Base-by-base conservation (phyloP, 2,797 vertebrate species). In the Toxotes lorentzi region DNA sequence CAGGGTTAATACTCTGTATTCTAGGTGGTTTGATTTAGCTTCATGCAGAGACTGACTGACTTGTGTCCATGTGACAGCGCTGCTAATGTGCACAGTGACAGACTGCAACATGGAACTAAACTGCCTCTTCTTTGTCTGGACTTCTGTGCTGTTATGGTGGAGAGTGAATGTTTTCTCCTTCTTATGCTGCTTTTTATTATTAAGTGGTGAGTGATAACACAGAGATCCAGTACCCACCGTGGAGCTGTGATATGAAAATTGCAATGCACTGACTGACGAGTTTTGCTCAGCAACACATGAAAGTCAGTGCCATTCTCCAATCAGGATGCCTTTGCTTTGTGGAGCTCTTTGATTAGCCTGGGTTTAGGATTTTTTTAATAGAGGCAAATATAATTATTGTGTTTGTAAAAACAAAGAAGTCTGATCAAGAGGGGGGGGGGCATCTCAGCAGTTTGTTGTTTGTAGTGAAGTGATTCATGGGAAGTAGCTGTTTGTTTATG, bases 401-500 rank as follows among this genome's bases (percentile, higher is more conserved):
- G 59, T 59, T 58, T 60, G 71, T 65, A 70, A 83, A 82, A 89
- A 76, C 48, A 71, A 80, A 63, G 67, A 35, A n/a, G 65, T 69
- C 70, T 67, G 66, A 75, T 82, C 9, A n/a, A 59, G 35, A 10
- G 27, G 38, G 38, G 3, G 9, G 45, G 34, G 64, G 23, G 24
- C 64, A 41, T 76, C 74, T 83, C 35, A 81, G 73, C 67, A 58
- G 54, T 84, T 86, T 83, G 66, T n/a, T n/a, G n/a, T n/a, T n/a
- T n/a, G n/a, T n/a, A 74, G 11, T 65, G 41, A 56, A 62, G 76
- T 13, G 30, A 64, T 74, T 83, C 58, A 41, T 68, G 56, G 80
- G 27, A 87, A 76, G 62, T 61, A 61, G 51, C 32, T 67, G 78
- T 82, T 88, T 90, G 79, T 85, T 74, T 81, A 63, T 72, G 56